phyloP scores from a whole-genome alignment of 1,140 invertebrate genomes.

The Dreissena rostriformis region DNA sequence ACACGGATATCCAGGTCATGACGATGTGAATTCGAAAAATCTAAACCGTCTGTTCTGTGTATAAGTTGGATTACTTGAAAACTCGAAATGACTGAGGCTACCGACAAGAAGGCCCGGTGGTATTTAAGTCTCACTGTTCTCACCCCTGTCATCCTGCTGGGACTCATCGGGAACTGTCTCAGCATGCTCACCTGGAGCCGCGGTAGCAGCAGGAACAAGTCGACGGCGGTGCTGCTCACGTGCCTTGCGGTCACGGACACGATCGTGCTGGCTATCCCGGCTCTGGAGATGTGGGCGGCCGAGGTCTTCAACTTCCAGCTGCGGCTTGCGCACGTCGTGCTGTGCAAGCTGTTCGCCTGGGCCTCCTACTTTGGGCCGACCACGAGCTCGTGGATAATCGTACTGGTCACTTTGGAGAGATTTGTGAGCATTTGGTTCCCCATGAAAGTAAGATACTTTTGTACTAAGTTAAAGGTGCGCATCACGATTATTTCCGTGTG shows the following conservation, averaged over 20 bases:
- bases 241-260: constrained; percentile 25
- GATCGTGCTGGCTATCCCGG: constrained; percentile 23
- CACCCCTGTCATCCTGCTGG: constrained; percentile 32
- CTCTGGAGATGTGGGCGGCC: constrained; percentile 23
- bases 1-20: too few relatives aligned
- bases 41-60: too few relatives aligned
- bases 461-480: constrained; percentile 20
- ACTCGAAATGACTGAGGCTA: too few relatives aligned
- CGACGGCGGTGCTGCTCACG: constrained; percentile 38
- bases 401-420: constrained; percentile 43
- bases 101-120: background rate
- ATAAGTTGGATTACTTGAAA: too few relatives aligned
- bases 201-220: constrained; percentile 31
- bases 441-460: constrained; percentile 23
- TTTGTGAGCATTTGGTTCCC: constrained; percentile 52
- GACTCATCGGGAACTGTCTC: constrained; percentile 35
- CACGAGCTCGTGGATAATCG: constrained; percentile 42
- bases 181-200: constrained; percentile 50
- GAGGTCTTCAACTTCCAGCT: constrained; percentile 7
- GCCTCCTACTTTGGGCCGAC: constrained; percentile 28
- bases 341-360: constrained; percentile 30
- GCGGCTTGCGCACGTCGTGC: constrained; percentile 1
- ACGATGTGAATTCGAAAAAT: too few relatives aligned
- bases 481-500: background rate
- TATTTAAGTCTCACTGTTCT: constrained; percentile 20